Base-by-base conservation (phyloP, 2,888 invertebrate species). In the Zele albiditarsus region DNA sequence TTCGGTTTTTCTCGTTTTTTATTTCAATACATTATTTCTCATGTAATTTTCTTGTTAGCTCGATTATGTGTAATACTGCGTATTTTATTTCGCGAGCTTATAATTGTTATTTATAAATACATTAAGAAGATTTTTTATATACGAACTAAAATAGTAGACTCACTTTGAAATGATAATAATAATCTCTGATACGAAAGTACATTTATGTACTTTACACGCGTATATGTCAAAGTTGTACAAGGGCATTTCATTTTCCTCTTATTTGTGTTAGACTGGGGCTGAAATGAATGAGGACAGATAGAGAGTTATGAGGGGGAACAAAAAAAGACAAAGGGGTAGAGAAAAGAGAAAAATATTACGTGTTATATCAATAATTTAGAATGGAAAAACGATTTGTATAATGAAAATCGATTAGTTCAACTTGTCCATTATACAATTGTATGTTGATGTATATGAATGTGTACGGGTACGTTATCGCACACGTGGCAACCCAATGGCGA, bases 391-490 rank as follows among this genome's bases (percentile, higher is more conserved):
- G 10, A 53, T 6, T 20, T 20, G 53, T 20, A 53, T 53, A 20
- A 20, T 53, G 49, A 69, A 38, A 58, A 69, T 69, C 69, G 69
- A 69, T 69, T 57, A 25, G 27, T 58, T 69, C 23, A 38, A 58
- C 20, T 57, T 60, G 58, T 53, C 53, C 3, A 53, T 53, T 20
- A 53, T 20, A 53, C 53, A 53, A 53, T 53, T 53, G 53, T 20
- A 10, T 53, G 6, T 20, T 1, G 20, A 20, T n/a, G 20, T 4
- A 8, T 20, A 20, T 46, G 4, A 16, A 2, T 46, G 6, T 16
- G 46, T 16, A n/a, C 46, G 46, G n/a, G 20, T 20, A 20, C n/a
- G 20, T 20, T 5, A n/a, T 46, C 14, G 10, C 10, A 20, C 6
- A 23, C 53, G 53, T 53, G 20, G 20, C 20, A 6, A 20, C 20